Conservation (phyloP, 1,140 invertebrate genomes). For the Pararge aegeria region DNA sequence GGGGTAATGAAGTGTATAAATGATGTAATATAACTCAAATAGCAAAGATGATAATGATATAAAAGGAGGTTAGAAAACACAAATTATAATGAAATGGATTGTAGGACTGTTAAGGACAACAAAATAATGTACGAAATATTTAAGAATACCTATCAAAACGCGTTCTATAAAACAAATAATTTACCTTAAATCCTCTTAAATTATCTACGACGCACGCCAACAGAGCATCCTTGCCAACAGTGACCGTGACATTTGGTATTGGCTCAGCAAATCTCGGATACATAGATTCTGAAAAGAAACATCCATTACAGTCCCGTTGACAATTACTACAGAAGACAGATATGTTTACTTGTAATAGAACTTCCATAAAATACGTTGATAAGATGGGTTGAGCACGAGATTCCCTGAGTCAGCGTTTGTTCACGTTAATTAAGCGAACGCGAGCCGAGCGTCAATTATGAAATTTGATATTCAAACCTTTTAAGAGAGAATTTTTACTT, state of each 20-base stretch:
- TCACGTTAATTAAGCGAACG: constrained; percentile 19
- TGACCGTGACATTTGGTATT: constrained; percentile 96
- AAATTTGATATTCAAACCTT: constrained; percentile 11
- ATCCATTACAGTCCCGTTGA: constrained; percentile 24
- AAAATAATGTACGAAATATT: no score
- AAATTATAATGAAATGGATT: no score
- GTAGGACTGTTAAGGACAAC: no score
- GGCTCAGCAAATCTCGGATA: constrained; percentile 93
- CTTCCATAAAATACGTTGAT: constrained; percentile 23
- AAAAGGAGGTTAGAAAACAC: no score
- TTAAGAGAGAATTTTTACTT: constrained; percentile 3
- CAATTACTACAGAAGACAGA: constrained; percentile 23
- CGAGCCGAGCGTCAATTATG: constrained; percentile 8
- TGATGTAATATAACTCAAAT: no score
- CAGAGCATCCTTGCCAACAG: constrained; percentile 92
- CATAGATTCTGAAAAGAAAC: constrained; percentile 75
- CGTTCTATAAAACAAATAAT: no score
- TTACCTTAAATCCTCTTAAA: constrained; percentile 93
- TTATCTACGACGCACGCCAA: constrained; percentile 96
- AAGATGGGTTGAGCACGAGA: constrained; percentile 20
- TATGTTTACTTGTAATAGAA: constrained; percentile 32
- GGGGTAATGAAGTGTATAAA: no score
- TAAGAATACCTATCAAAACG: no score
- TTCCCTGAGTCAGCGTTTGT: constrained; percentile 7
- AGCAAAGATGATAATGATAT: no score